Conservation (phyloP, 2,888 invertebrate genomes). For the Sphaerophoria taeniata region DNA sequence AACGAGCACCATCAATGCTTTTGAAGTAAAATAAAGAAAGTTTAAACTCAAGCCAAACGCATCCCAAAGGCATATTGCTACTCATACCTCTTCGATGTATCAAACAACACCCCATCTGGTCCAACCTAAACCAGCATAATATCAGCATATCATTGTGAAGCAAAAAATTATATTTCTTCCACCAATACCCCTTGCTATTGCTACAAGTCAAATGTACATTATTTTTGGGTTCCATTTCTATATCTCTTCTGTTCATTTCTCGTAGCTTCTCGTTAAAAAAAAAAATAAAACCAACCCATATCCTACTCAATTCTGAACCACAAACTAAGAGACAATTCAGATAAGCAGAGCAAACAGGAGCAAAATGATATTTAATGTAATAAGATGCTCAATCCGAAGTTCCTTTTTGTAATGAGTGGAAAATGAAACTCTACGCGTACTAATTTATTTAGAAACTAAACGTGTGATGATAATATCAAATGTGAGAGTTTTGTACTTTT, state of each 20-base stretch:
- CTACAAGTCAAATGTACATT: constrained; percentile 8
- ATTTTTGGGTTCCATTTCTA: constrained; percentile 1
- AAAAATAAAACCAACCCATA: no score
- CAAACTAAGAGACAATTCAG: no score
- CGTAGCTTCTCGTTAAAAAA: background rate
- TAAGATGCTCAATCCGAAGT: constrained; percentile 41
- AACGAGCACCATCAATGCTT: constrained; percentile 7
- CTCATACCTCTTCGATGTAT: background rate
- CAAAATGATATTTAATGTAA: constrained; percentile 55
- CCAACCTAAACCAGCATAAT: background rate
- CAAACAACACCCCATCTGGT: background rate
- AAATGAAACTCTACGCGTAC: constrained; percentile 56
- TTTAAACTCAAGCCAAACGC: constrained; percentile 49
- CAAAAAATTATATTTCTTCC: background rate
- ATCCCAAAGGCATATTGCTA: constrained; percentile 34
- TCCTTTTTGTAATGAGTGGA: constrained; percentile 55
- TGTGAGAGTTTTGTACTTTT: constrained; percentile 10
- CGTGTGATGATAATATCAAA: constrained; percentile 48
- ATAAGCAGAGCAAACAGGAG: constrained; percentile 33
- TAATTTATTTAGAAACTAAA: constrained; percentile 61
- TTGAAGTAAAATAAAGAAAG: constrained; percentile 46
- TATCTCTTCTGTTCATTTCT: background rate
- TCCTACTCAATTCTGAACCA: no score
- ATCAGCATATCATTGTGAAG: background rate
- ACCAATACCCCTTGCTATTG: background rate